These are phyloP conservation scores for Trissoscelio sp. DNA, from an alignment of 2,888 invertebrate species.

Conservation along the genomic window DNA sequence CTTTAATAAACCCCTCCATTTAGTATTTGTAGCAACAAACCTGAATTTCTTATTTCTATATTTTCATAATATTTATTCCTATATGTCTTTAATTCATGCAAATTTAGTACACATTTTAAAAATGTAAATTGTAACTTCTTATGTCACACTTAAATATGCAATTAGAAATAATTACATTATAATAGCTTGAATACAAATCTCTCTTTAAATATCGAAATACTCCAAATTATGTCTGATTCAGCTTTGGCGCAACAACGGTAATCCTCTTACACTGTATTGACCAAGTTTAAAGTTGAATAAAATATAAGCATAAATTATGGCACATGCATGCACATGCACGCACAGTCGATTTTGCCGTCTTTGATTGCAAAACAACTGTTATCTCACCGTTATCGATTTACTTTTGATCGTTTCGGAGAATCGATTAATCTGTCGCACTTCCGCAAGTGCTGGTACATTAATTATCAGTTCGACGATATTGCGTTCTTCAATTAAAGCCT, in stretches of 20 bases:
- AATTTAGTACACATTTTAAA: no score
- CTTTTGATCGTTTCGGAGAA: slow-evolving; percentile 42
- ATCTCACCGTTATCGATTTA: slow-evolving; percentile 29
- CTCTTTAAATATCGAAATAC: slow-evolving; percentile 39
- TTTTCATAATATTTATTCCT: no score
- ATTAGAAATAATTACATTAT: slow-evolving; percentile 26
- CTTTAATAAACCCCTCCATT: no score
- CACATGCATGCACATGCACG: background rate
- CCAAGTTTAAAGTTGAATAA: slow-evolving; percentile 45
- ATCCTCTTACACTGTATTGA: slow-evolving; percentile 52
- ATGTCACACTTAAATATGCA: background rate
- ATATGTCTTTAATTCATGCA: no score
- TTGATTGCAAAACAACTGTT: slow-evolving; percentile 35
- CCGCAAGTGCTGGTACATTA: slow-evolving; percentile 49
- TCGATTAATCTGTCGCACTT: slow-evolving; percentile 58
- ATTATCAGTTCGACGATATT: slow-evolving; percentile 64
- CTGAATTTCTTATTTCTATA: no score
- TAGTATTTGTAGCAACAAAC: no score
- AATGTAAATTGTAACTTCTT: background rate
- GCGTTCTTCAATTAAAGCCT: slow-evolving; percentile 66
- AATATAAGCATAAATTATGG: slow-evolving; percentile 31
- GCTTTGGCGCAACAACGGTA: slow-evolving; percentile 29
- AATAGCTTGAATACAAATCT: slow-evolving; percentile 38
- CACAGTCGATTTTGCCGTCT: background rate
- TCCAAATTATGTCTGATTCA: slow-evolving; percentile 39